Base-by-base conservation (phyloP, 1,140 invertebrate species). In the Drosophila miranda region DNA sequence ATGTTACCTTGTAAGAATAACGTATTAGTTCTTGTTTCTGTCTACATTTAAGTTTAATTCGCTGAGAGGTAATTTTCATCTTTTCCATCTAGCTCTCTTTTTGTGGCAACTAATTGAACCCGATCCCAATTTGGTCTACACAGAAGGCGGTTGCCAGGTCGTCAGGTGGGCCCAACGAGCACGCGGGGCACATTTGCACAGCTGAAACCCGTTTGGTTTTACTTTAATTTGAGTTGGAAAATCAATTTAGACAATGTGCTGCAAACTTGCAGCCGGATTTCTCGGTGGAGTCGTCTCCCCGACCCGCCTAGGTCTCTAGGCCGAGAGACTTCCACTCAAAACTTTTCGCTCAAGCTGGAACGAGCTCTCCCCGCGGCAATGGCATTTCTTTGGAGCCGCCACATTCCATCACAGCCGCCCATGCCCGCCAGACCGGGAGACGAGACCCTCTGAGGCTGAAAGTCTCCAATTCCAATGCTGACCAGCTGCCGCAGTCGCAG, bases 401-500 rank as follows among this genome's bases (percentile, higher is more conserved):
- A 75, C 76, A 86, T 86, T 81, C 81, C 81, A 53, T 44, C 55
- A 75, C 81, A 67, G 68, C 71, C 52, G 62, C 57, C 16, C 16
- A 16, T 16, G 16, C 16, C 46, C 58, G 46, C 48, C 59, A 34
- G n/a, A 23, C 41, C 16, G 28, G n/a, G 14, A 42, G 14, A 38
- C 2, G 38, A 49, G 19, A 23, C 42, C 16, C 49, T 38, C 52
- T 51, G 52, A 48, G 43, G 34, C 55, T 54, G 64, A 75, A 84
- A 86, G 81, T 86, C 81, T 86, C 81, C 81, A 86, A 81, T 44
- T 86, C 81, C 81, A 86, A 81, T 44, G 74, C 63, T 69, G 75
- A 78, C 79, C 75, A 50, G 66, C 55, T 58, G 44, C 43, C 26
- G 41, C 43, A 7, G 66, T 26, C n/a, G 38, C n/a, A 7, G 49